These are phyloP conservation scores for Drosophila nigricruria DNA, from an alignment of 2,888 invertebrate species.

Conservation along the genomic window DNA sequence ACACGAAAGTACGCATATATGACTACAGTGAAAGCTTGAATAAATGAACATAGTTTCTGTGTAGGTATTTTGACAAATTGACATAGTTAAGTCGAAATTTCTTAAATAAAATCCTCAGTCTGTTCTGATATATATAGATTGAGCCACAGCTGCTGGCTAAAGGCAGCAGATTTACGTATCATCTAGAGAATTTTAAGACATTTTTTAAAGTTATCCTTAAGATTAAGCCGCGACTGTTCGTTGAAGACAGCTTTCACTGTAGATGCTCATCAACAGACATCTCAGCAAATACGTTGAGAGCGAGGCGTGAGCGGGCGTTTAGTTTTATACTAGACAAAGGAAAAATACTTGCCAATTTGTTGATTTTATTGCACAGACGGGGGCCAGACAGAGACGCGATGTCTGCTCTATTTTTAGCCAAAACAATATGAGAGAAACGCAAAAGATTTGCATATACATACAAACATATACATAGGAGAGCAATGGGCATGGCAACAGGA, in stretches of 20 bases:
- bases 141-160: background rate
- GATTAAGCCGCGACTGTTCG: background rate
- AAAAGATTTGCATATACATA: slow-evolving; percentile 40
- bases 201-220: too few relatives aligned
- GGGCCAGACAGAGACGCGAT: slow-evolving; percentile 39
- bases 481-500: slow-evolving; percentile 75
- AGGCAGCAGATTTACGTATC: too few relatives aligned
- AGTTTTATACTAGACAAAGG: slow-evolving; percentile 6
- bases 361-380: slow-evolving; percentile 37
- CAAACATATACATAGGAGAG: slow-evolving; percentile 7
- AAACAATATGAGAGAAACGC: slow-evolving; percentile 34
- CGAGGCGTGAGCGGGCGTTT: background rate
- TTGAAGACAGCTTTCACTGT: background rate
- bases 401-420: slow-evolving; percentile 54
- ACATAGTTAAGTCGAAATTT: background rate
- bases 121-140: background rate
- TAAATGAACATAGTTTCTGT: background rate
- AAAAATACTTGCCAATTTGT: slow-evolving; percentile 30
- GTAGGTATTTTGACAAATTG: background rate
- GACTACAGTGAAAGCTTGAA: slow-evolving; percentile 1
- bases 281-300: background rate
- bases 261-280: slow-evolving; percentile 7
- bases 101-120: background rate
- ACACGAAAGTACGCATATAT: slow-evolving; percentile 4
- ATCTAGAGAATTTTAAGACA: too few relatives aligned